A percentile compares a stretch with the other conserved stretches of the same genome.
Conservation (phyloP, 2,888 invertebrate species). For the Antheraea yamamai region DNA sequence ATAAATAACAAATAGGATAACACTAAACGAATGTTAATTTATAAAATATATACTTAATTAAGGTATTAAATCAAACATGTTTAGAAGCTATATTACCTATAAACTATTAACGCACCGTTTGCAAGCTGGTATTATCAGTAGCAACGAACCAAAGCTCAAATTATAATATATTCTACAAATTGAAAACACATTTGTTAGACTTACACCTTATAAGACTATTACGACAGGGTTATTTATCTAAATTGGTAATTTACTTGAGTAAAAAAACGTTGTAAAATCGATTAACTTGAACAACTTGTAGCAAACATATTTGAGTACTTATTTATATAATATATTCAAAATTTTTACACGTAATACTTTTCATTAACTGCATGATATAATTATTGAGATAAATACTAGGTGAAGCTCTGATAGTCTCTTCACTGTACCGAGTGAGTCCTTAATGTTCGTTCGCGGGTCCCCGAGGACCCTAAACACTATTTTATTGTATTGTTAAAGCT, state of each 20-base stretch:
- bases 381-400: not conserved
- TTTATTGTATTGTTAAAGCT: too few species aligned
- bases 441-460: not conserved
- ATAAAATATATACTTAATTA: not conserved
- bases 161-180: not conserved
- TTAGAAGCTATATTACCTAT: not conserved
- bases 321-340: not conserved
- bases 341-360: not conserved
- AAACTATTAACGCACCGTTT: not conserved
- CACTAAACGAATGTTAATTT: not conserved
- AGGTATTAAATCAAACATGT: not conserved
- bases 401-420: not conserved
- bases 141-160: not conserved
- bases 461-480: not conserved
- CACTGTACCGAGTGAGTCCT: not conserved
- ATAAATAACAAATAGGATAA: not conserved
- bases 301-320: not conserved
- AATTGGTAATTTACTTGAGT: not conserved
- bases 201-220: not conserved
- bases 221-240: not conserved
- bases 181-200: not conserved
- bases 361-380: not conserved
- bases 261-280: not conserved
- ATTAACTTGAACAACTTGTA: not conserved
- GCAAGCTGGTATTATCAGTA: not conserved